phyloP scores from a whole-genome alignment of 2,113 vertebrate genomes.

The Marcusenius ussheri region DNA sequence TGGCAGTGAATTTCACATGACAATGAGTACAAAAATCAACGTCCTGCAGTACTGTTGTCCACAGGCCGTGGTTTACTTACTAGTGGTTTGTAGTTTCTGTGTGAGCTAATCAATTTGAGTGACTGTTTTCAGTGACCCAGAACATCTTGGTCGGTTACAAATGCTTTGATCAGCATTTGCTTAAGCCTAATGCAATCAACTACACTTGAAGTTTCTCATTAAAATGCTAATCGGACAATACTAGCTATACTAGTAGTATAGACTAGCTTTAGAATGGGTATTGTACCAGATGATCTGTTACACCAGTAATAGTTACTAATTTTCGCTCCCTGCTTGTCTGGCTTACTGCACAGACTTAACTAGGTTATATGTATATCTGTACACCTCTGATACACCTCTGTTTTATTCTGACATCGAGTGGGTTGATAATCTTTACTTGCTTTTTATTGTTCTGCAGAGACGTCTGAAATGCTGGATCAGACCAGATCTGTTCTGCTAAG shows the following conservation, averaged over 20 bases:
- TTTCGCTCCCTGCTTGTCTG: not conserved
- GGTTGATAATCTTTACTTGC: not conserved
- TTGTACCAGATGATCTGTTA: not conserved
- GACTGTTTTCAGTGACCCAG: not conserved
- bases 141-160: not conserved
- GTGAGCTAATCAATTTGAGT: not conserved
- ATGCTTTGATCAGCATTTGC: not conserved
- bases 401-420: not conserved
- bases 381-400: not conserved
- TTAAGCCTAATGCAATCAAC: not conserved
- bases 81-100: not conserved
- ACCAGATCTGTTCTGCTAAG: not conserved
- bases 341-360: not conserved
- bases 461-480: not conserved
- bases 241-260: not conserved
- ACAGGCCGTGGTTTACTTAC: not conserved
- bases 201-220: not conserved
- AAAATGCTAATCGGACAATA: not conserved
- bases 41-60: not conserved
- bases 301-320: not conserved
- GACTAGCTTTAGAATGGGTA: not conserved
- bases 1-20: not conserved
- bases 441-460: not conserved
- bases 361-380: not conserved
- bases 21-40: not conserved